Evolutionary conservation across 2,113 vertebrate species (phyloP), one percentile per base, ranked within the genome.

Genomic region (Chunga burmeisteri): DNA sequence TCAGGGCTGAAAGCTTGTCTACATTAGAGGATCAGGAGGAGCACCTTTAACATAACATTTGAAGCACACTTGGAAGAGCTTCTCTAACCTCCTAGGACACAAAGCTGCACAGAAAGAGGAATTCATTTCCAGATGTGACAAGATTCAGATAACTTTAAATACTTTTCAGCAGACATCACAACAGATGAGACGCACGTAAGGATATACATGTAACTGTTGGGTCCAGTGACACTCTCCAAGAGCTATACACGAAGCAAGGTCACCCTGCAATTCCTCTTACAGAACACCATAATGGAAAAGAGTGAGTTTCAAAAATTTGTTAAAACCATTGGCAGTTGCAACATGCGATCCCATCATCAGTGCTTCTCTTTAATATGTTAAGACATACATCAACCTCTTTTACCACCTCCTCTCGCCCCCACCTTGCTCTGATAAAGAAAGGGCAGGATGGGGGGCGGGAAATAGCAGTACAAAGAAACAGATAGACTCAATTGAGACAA

Each of bases 31-130:
- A 61, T 50, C 55, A 66, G 67, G 55, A 92, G n/a, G 32, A 91
- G 8, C 4, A 22, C 50, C 90, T 81, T 46, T 50, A 91, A 86
- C 0, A 0, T 5, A n/a, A 16, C 4, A 3, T 71, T 56, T 73
- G 63, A 89, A 78, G 52, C n/a, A 86, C 36, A 34, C 36, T 40
- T 75, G 16, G 27, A 81, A 96, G 56, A 92, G 44, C 29, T 88
- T 7, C 59, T 95, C 66, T 90, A 94, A 83, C 53, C 86, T 94
- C 61, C 73, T 73, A 53, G 10, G 40, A 94, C 52, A 74, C 30
- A 78, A 79, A 77, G 85, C 68, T 86, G 85, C 65, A 80, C 0
- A 63, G 81, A 91, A 91, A 90, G 30, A 94, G 23, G 29, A 82
- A 66, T 77, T 78, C 5, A 73, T 38, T 83, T 93, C 66, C 81